Base-by-base conservation (phyloP, 1,140 invertebrate species). In the Leptinotarsa defecta region DNA sequence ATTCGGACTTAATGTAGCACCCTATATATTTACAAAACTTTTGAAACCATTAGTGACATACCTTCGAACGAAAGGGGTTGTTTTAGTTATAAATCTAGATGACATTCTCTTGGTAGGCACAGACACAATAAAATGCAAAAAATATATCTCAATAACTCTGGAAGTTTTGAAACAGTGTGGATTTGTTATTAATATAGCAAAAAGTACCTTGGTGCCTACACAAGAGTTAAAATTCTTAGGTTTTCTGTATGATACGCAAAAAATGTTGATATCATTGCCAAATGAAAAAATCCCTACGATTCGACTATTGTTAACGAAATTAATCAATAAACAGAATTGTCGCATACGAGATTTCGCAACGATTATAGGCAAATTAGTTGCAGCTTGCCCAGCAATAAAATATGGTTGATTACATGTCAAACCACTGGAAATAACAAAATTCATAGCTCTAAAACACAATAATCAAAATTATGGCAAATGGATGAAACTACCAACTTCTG, bases 151-250 rank as follows among this genome's bases (percentile, higher is more conserved):
- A 43, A 13, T 17, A 69, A 34, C 27, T n/a, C n/a, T 69, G 19
- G 17, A 69, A 43, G 13, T 70, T 43, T 17, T 68, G 5, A 20
- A 68, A 43, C 17, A 70, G n/a, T 70, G 8, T 20, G 69, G 15
- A 20, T 75, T 75, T 69, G 57, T 76, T 22, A 73, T 76, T 48
- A 76, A 76, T 73, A 11, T 15, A 19, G 65, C 13, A 17, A 76
- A 76, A 73, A 76, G 75, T 52, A 17, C 5, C 17, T n/a, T 69
- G 15, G 61, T 4, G 5, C 74, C 73, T 22, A 20, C 22, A 48
- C 63, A 74, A n/a, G 11, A 19, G 6, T 24, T 71, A 8, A 69
- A n/a, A 19, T 68, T 57, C 48, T 34, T 75, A 19, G 52, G 34
- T 13, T 74, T 74, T 57, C 4, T 2, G 13, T 75, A 52, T 62